Evolutionary conservation across 1,140 invertebrate genomes (phyloP).

Genomic region (Tetramorium simillimum): DNA sequence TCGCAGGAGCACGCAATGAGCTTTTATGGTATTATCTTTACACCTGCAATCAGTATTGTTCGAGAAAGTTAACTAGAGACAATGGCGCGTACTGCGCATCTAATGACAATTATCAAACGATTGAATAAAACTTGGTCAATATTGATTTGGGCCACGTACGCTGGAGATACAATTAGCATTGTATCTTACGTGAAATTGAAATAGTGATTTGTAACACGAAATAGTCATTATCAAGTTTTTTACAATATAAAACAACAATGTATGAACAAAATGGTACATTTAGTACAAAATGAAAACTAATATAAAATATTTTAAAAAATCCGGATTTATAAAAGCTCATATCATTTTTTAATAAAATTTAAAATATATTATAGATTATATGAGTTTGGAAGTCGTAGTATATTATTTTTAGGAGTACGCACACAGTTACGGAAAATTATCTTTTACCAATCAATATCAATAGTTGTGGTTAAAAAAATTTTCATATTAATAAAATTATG

Average conservation of each 20-base stretch:
- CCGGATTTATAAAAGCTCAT: background rate
- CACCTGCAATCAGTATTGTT: constrained; percentile 33
- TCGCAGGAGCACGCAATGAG: constrained; percentile 29
- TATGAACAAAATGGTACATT: background rate
- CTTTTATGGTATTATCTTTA: constrained; percentile 41
- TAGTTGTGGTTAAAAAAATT: background rate
- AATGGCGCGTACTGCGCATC: constrained; percentile 13
- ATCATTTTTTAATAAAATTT: background rate
- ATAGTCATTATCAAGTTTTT: background rate
- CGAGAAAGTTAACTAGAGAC: background rate
- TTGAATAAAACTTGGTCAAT: constrained; percentile 30
- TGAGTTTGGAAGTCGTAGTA: background rate
- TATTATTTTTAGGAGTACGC: background rate
- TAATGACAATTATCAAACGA: constrained; percentile 51
- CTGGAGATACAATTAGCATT: background rate
- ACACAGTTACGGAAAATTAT: background rate
- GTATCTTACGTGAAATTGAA: background rate
- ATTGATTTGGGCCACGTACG: background rate
- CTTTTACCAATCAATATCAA: background rate
- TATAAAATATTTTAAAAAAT: background rate
- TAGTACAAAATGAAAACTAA: background rate
- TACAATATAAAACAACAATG: too few relatives aligned
- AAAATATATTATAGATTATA: background rate
- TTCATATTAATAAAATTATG: background rate
- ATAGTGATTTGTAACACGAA: background rate